A percentile compares a stretch with the other conserved stretches of the same genome.
phyloP scores from a whole-genome alignment of 2,113 vertebrate genomes.

The Ceuthmochares aereus region DNA sequence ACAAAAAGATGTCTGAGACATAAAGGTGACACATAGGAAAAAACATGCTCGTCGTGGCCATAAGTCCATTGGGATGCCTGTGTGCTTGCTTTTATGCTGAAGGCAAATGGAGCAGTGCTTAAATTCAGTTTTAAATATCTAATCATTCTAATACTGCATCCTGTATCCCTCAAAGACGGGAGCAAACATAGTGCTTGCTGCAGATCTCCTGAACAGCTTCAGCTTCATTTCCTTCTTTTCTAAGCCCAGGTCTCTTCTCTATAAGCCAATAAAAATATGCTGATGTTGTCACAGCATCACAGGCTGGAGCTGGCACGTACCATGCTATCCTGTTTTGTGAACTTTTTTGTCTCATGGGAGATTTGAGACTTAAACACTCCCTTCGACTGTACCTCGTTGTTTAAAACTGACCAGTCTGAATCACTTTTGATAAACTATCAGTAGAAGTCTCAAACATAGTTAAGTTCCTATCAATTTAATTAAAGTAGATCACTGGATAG shows the following conservation, averaged over 20 bases:
- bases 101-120: background rate
- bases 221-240: background rate
- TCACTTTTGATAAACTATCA: background rate
- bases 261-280: background rate
- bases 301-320: background rate
- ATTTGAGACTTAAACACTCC: background rate
- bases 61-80: background rate
- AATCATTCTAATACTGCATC: background rate
- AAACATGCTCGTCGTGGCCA: background rate
- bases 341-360: background rate
- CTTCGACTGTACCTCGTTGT: background rate
- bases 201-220: background rate
- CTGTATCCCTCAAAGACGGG: background rate
- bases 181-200: background rate
- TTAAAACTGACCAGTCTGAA: background rate
- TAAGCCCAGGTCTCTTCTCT: background rate
- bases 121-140: background rate
- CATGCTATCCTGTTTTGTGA: background rate
- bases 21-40: background rate
- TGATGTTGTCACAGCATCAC: background rate
- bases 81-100: background rate
- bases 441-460: background rate
- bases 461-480: slow-evolving; percentile 44
- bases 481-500: background rate
- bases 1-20: background rate